Conservation (phyloP, 2,113 vertebrate genomes). For the Thermophis baileyi region DNA sequence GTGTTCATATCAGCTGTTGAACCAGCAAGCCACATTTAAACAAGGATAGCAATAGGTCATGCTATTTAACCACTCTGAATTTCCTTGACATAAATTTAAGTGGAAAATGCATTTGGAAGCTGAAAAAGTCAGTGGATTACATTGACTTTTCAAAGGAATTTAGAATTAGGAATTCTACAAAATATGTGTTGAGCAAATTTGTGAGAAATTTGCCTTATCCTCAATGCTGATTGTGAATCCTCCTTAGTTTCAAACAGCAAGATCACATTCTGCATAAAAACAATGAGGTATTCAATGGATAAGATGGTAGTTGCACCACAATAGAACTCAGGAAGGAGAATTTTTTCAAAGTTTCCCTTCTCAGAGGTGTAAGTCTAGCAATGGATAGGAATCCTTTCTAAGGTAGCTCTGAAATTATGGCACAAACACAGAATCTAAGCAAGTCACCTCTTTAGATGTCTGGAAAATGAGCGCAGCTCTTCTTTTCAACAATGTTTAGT, state of each 20-base stretch:
- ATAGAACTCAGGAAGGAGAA: background rate
- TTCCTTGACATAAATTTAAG: too few relatives aligned
- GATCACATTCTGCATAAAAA: too few relatives aligned
- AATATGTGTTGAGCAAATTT: background rate
- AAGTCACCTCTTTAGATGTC: too few relatives aligned
- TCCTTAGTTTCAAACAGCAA: background rate
- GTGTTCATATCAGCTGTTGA: too few relatives aligned
- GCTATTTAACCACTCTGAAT: too few relatives aligned
- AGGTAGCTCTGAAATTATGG: background rate
- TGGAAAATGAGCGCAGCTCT: background rate
- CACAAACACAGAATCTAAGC: background rate
- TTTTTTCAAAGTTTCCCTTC: background rate
- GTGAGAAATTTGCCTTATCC: background rate
- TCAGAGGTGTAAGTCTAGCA: background rate
- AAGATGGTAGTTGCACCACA: background rate
- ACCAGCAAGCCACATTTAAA: too few relatives aligned
- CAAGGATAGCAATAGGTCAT: too few relatives aligned
- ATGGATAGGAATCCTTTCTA: background rate
- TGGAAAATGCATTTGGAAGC: background rate
- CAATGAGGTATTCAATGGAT: background rate
- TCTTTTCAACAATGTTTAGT: background rate
- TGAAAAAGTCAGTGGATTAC: background rate
- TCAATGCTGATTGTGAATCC: background rate
- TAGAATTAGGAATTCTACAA: too few relatives aligned
- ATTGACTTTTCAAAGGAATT: background rate